These are phyloP conservation scores for Trachelus iudaicus DNA, from an alignment of 2,888 invertebrate genomes.

Conservation along the genomic window DNA sequence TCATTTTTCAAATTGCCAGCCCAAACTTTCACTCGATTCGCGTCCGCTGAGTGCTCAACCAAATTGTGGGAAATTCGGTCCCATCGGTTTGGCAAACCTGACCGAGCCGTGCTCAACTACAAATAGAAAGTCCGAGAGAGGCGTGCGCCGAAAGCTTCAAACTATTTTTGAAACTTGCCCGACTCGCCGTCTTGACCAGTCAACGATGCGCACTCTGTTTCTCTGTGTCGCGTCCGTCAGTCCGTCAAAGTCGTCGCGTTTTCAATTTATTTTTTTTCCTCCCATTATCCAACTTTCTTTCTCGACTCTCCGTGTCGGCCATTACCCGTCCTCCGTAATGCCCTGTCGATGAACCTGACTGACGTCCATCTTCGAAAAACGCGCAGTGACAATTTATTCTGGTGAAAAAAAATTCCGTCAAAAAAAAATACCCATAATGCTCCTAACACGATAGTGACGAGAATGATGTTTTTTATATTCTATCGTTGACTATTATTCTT, in stretches of 20 bases:
- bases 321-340: background rate
- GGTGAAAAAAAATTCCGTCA: background rate
- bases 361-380: background rate
- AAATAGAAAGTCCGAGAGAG: conserved; percentile 40
- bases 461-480: background rate
- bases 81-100: conserved; percentile 28
- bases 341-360: background rate
- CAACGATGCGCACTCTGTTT: conserved; percentile 14
- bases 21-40: background rate
- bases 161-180: conserved; percentile 53
- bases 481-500: background rate
- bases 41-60: background rate
- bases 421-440: background rate
- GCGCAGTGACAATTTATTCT: background rate
- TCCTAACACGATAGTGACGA: background rate
- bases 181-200: conserved; percentile 35
- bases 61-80: conserved; percentile 25
- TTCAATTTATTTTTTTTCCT: background rate
- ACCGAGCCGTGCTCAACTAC: conserved; percentile 33
- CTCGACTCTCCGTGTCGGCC: background rate
- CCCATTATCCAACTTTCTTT: background rate
- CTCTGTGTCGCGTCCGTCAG: conserved; percentile 5
- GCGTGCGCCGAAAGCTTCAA: conserved; percentile 15
- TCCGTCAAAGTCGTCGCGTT: background rate
- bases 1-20: background rate